phyloP scores from a whole-genome alignment of 2,113 vertebrate genomes.

The Haplotaxodon microlepis region DNA sequence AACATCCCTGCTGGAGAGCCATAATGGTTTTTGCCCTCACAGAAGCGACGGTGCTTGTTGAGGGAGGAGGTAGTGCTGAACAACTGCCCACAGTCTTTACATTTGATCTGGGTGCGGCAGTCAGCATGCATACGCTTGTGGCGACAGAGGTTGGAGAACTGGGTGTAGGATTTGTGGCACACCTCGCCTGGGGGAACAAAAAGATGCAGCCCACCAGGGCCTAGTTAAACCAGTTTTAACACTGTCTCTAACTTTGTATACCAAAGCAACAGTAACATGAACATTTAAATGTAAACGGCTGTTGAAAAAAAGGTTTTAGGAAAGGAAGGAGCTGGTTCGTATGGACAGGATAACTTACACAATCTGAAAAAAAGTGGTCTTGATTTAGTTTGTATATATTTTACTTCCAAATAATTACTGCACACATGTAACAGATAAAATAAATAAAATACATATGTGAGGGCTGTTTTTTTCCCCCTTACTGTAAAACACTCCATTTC shows the following conservation, averaged over 20 bases:
- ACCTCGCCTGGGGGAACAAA: slow-evolving; percentile 89
- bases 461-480: background rate
- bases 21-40: slow-evolving; percentile 99
- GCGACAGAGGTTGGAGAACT: slow-evolving; percentile 99
- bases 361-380: background rate
- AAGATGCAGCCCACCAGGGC: slow-evolving; percentile 70
- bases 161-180: slow-evolving; percentile 99
- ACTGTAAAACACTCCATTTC: background rate
- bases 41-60: slow-evolving; percentile 99
- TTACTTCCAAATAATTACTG: background rate
- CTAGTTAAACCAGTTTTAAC: slow-evolving; percentile 80
- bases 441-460: background rate
- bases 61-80: slow-evolving; percentile 99
- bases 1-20: slow-evolving; percentile 81
- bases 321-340: background rate
- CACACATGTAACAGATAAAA: background rate
- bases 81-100: slow-evolving; percentile 99
- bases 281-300: background rate
- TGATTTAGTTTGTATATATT: background rate
- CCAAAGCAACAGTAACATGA: slow-evolving; percentile 49
- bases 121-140: slow-evolving; percentile 99
- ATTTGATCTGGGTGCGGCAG: slow-evolving; percentile 99
- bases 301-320: background rate
- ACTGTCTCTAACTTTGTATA: slow-evolving; percentile 70
- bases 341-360: background rate